Base-by-base conservation (phyloP, 2,113 vertebrate species). In the Todiramphus chloris region DNA sequence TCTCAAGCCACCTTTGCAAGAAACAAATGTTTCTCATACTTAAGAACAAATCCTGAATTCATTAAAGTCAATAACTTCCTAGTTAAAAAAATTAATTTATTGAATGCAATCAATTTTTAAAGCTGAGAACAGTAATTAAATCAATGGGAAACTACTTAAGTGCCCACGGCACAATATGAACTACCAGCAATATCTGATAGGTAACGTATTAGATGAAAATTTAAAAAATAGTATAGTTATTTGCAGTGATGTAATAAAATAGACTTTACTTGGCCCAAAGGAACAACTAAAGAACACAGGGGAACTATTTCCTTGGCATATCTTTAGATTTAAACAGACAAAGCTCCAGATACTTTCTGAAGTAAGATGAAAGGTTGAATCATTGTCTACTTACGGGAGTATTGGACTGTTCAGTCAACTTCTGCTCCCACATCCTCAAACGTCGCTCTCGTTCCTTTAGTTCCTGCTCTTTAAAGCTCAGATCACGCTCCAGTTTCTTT, bases 391-490 rank as follows among this genome's bases (percentile, higher is more conserved):
- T 99, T 98, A 99, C 99, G 96, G 99, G 99, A 82, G 98, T 99
- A 98, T 98, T 99, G 97, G 99, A 99, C 96, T 99, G 99, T 79
- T 99, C 99, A 0, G 99, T 98, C 96, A 99, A 98, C 96, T 99
- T 99, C 94, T 99, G 98, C 98, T 99, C 99, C 99, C 99, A 99
- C 98, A 99, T 99, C 98, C 98, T 99, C 69, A 99, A 97, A 31
- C 99, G 99, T 41, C 98, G 98, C 95, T 99, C 99, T 85, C 99
- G 97, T 95, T 99, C 99, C 97, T 99, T 99, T 91, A 99, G 98
- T 93, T 99, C 99, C 97, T 99, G 99, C 97, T 99, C 99, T 97
- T 99, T 99, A 96, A 98, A 99, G 97, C 99, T 99, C 98, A 99
- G 98, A 97, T 99, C 99, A 91, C 99, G 98, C 98, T 99, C 99